phyloP scores from a whole-genome alignment of 2,888 invertebrate genomes.

The Ctena decussata region DNA sequence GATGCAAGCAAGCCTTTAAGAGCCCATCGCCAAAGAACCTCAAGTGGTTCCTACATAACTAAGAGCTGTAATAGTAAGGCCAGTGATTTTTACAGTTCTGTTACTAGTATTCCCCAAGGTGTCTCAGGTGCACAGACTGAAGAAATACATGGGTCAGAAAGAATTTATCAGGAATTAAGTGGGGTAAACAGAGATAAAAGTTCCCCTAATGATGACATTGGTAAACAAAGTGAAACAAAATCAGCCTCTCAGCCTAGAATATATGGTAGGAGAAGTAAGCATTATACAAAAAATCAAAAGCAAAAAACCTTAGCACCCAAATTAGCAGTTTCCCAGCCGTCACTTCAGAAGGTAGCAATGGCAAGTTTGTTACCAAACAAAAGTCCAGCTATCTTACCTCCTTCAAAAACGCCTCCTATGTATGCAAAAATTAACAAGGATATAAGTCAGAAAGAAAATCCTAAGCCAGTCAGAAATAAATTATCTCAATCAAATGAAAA shows the following conservation, averaged over 20 bases:
- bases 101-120: neutral
- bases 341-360: neutral
- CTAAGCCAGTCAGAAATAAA: neutral
- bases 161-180: constrained; percentile 58
- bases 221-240: neutral
- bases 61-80: neutral
- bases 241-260: constrained; percentile 20
- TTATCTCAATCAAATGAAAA: no score
- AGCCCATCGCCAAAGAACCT: neutral
- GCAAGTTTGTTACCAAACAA: neutral
- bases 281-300: constrained; percentile 31
- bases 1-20: constrained; percentile 25
- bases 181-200: constrained; percentile 23
- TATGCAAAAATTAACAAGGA: constrained; percentile 48
- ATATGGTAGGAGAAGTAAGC: constrained; percentile 58
- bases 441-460: no score
- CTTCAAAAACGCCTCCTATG: neutral
- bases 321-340: neutral
- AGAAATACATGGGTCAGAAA: neutral
- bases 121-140: neutral
- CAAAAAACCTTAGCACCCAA: neutral
- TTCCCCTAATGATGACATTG: neutral
- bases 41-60: neutral
- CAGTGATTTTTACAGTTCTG: neutral
- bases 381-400: neutral